Base-by-base conservation (phyloP, 1,140 invertebrate species). In the Pteromalus puparum region DNA sequence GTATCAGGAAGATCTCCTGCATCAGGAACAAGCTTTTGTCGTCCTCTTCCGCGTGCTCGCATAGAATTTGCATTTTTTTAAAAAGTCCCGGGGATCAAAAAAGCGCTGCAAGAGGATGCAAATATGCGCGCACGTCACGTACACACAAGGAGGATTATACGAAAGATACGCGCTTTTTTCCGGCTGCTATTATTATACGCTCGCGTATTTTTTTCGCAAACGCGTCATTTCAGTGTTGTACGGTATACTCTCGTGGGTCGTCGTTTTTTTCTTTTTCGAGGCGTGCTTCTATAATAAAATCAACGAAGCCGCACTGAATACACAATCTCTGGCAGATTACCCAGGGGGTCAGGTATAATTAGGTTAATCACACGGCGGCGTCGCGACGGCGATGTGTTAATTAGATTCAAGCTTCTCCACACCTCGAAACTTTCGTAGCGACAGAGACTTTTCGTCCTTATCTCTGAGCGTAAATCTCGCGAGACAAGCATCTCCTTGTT, bases 41-140 rank as follows among this genome's bases (percentile, higher is more conserved):
- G 24, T 70, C 15, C 26, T 70, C 12, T 48, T 26, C 10, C 13
- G 4, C 21, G 18, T 15, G 48, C 53, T 21, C 5, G 42, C 73
- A 24, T 75, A 13, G 38, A 75, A 75, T 75, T 75, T 75, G 73
- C 21, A 75, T 75, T 48, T 75, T 75, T 75, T 75, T 75, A 75
- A 75, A 75, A 75, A 26, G n/a, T 46, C 53, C 15, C 53, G 53
- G 21, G 53, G 53, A 61, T 61, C 21, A 61, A 61, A 61, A 61
- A 61, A 7, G 3, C 2, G 53, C 53, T 61, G 53, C 53, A n/a
- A 61, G 53, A 61, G 53, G 53, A 73, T 73, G 72, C 72, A 73
- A 73, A 73, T 73, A 73, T 21, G 28, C 18, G 18, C 21, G 7
- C 53, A 61, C 53, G 53, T 53, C 48, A 53, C 21, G 18, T 5